Conservation (phyloP, 2,888 invertebrate species). For the Oligia latruncula region DNA sequence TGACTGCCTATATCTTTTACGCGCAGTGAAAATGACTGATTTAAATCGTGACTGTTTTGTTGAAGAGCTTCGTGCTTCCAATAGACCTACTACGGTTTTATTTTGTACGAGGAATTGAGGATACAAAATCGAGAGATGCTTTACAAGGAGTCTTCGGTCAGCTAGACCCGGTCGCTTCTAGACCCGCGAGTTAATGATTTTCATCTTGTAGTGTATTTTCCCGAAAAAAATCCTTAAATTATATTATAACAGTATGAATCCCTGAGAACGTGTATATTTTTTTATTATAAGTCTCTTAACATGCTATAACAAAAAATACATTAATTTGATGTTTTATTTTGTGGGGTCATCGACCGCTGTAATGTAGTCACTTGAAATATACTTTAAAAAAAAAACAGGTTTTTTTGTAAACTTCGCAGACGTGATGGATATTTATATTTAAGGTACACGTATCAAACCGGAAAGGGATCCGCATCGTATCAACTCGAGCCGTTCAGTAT, state of each 20-base stretch:
- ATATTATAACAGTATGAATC: neutral
- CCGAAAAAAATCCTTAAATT: no score
- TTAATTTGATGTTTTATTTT: no score
- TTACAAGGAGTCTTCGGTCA: no score
- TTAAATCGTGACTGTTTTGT: neutral
- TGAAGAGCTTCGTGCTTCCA: neutral
- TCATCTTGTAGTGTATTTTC: neutral
- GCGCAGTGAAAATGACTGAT: neutral
- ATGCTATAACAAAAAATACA: no score
- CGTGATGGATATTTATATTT: neutral
- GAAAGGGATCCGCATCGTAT: no score
- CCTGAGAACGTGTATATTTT: neutral
- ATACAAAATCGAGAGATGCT: neutral
- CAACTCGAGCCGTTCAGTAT: no score
- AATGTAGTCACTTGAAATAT: no score
- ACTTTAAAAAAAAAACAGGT: neutral
- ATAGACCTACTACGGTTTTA: neutral
- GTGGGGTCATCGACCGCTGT: no score
- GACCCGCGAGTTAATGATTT: neutral
- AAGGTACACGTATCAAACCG: no score
- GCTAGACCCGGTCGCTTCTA: no score
- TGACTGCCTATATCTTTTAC: neutral
- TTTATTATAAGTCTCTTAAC: neutral
- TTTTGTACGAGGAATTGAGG: neutral
- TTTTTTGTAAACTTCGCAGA: neutral